Evolutionary conservation across 2,113 vertebrate genomes (phyloP).

Genomic region (Isurus oxyrinchus): DNA sequence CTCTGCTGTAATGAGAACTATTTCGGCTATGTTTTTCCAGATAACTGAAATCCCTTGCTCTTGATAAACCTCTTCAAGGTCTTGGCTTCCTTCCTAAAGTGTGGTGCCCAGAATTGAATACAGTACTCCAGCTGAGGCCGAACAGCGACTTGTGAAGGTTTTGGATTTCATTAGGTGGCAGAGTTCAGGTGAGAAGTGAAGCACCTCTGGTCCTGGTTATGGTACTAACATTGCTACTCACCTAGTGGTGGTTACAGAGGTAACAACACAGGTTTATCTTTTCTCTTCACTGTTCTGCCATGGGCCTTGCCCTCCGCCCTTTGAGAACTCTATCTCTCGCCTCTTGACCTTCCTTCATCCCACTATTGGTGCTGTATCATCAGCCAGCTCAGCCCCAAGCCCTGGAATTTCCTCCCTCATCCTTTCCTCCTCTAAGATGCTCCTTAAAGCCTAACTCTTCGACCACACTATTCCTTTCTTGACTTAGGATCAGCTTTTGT

Average conservation of each 20-base stretch:
- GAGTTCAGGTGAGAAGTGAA: background rate
- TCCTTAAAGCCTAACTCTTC: background rate
- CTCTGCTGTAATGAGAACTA: background rate
- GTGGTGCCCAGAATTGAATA: background rate
- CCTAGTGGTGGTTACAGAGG: too few species aligned
- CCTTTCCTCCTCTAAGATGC: background rate
- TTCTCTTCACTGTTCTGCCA: too few species aligned
- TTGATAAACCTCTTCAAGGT: background rate
- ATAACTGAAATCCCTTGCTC: background rate
- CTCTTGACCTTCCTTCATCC: too few species aligned
- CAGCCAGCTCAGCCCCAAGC: background rate
- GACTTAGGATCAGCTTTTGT: background rate
- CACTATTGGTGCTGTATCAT: background rate
- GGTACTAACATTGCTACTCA: too few species aligned
- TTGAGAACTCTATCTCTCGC: too few species aligned
- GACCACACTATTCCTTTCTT: background rate
- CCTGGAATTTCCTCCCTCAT: background rate
- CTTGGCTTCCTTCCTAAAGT: background rate
- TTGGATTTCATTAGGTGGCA: background rate
- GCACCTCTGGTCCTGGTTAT: background rate
- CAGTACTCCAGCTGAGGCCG: background rate
- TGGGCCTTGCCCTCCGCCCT: too few species aligned
- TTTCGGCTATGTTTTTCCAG: background rate
- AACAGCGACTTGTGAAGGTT: background rate
- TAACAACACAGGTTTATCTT: too few species aligned